Evolutionary conservation across 2,797 vertebrate species (phyloP), one percentile per base, ranked within the genome.

Genomic region (Emys orbicularis): DNA sequence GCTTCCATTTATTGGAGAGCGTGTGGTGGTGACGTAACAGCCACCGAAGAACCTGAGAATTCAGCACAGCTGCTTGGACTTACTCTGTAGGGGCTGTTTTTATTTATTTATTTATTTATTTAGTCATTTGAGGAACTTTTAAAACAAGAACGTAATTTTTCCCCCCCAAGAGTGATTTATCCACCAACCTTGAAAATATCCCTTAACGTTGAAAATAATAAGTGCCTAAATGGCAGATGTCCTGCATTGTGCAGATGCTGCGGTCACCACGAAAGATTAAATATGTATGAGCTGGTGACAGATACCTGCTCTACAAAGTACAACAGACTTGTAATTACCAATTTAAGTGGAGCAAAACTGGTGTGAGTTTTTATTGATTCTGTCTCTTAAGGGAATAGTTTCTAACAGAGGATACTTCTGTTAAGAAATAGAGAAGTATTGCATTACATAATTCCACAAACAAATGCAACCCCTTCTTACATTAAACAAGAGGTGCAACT

Each of bases 271-370:
- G 23, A 80, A 76, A 80, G 23, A 77, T 80, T 87, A 89, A 91
- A 87, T 18, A 54, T 59, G 50, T 10, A 53, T 83, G 59, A 91
- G 57, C 11, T 37, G 61, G 49, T 1, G 1, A 76, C 50, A 89
- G 31, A 83, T 41, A 5, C 4, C 27, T 68, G 34, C 11, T 29
- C 84, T 54, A 54, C 44, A 0, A 77, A 90, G 27, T 68, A 68
- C 31, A 93, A 83, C 3, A 87, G 41, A 21, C 72, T 91, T 83
- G 59, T 76, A 93, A 87, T 89, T 52, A 82, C 65, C 52, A 86
- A 1, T 77, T 80, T 34, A 65, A 82, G 53, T 19, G 54, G 92
- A 49, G 6, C 8, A 87, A 90, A 91, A 15, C 29, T 3, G 88
- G 6, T 34, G 7, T 37, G 65, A 92, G 41, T 0, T 1, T 8